A percentile compares a stretch with the other conserved stretches of the same genome.
phyloP scores from a whole-genome alignment of 1,140 invertebrate genomes.

The Brachionus manjavacas region DNA sequence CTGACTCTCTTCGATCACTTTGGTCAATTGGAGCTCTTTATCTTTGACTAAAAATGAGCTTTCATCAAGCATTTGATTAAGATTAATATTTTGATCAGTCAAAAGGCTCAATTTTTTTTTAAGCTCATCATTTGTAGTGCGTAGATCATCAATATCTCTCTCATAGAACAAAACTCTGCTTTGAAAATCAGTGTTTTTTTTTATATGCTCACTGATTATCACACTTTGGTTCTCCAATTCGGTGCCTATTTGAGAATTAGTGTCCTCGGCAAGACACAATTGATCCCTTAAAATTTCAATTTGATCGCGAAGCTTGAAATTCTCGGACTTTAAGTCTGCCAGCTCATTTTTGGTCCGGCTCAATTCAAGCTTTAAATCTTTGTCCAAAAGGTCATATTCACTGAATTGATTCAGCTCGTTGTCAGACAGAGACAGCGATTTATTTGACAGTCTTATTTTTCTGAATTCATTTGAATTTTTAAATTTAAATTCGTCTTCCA shows the following conservation, averaged over 20 bases:
- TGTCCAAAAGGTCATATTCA: not conserved
- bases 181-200: not conserved
- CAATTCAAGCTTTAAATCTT: not conserved
- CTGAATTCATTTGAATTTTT: not conserved
- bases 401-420: not conserved
- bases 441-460: not conserved
- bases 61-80: conserved; percentile 4
- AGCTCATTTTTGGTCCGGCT: not conserved
- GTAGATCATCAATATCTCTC: not conserved
- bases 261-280: not conserved
- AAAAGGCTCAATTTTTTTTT: not conserved
- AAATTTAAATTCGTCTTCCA: not conserved
- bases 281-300: not conserved
- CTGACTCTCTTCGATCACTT: not conserved
- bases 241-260: not conserved
- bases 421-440: not conserved
- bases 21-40: not conserved
- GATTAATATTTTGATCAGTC: not conserved
- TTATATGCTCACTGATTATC: not conserved
- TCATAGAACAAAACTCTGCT: not conserved
- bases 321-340: not conserved
- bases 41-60: not conserved
- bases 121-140: not conserved
- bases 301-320: not conserved
- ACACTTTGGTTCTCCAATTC: not conserved